These are phyloP conservation scores for Etheostoma spectabile DNA, from an alignment of 2,113 vertebrate genomes.

Conservation along the genomic window DNA sequence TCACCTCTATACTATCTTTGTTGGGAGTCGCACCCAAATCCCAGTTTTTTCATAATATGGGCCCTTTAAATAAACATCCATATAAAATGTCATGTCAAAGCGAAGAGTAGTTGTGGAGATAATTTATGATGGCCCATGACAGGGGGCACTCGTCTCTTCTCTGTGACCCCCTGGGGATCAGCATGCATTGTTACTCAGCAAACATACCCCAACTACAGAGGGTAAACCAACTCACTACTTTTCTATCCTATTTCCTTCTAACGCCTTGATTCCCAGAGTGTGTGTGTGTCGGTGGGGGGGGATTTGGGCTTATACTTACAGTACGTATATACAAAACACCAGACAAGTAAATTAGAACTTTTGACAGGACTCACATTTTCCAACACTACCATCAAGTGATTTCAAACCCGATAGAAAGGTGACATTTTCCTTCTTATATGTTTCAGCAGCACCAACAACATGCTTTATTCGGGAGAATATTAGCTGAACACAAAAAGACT, in stretches of 20 bases:
- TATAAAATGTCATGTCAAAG: not conserved
- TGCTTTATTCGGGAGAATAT: too few species aligned
- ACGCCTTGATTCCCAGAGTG: not conserved
- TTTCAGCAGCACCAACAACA: too few species aligned
- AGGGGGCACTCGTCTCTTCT: not conserved
- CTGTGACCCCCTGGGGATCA: not conserved
- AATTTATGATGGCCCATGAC: not conserved
- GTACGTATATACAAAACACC: not conserved
- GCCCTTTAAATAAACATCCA: too few species aligned
- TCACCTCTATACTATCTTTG: too few species aligned
- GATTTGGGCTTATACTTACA: too few species aligned
- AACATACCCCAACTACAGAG: slow-evolving; percentile 2
- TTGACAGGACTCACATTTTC: too few species aligned
- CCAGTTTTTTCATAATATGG: too few species aligned
- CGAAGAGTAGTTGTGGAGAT: not conserved
- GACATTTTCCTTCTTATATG: too few species aligned
- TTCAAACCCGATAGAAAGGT: too few species aligned
- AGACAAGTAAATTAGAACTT: not conserved
- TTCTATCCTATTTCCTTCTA: not conserved
- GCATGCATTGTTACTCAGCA: not conserved
- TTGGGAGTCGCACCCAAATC: too few species aligned
- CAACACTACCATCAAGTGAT: too few species aligned
- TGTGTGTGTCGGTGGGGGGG: not conserved
- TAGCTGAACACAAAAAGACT: too few species aligned
- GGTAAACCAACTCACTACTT: not conserved